phyloP scores from a whole-genome alignment of 2,888 invertebrate species.

The Drosophila atroscutellata region DNA sequence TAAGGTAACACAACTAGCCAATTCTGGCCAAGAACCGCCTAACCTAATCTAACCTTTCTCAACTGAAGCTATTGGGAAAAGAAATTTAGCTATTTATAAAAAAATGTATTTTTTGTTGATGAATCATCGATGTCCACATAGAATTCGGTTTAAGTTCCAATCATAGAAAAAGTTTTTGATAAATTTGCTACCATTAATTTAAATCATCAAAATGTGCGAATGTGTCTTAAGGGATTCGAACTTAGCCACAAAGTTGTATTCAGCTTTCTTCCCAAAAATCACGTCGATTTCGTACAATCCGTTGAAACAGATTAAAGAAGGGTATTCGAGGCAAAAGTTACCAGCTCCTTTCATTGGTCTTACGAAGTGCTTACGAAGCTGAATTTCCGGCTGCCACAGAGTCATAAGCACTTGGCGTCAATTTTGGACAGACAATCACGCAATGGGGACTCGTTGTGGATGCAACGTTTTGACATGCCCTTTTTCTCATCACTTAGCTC shows the following conservation, averaged over 20 bases:
- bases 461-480: constrained; percentile 10
- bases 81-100: background rate
- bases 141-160: background rate
- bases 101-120: background rate
- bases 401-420: constrained; percentile 45
- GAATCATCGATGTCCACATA: background rate
- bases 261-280: constrained; percentile 2
- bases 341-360: constrained; percentile 47
- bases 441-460: constrained; percentile 23
- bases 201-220: constrained; percentile 5
- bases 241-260: background rate
- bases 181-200: constrained; percentile 15
- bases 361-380: constrained; percentile 40
- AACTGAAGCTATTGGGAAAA: background rate
- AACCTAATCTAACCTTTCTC: too few relatives aligned
- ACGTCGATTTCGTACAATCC: background rate
- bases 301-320: constrained; percentile 11
- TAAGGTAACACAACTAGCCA: background rate
- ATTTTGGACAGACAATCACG: constrained; percentile 40
- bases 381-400: constrained; percentile 20
- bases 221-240: background rate
- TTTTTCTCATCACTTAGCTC: constrained; percentile 41
- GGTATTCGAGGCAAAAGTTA: constrained; percentile 8
- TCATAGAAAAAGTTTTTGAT: background rate
- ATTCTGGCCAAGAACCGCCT: background rate